Evolutionary conservation across 2,888 invertebrate species (phyloP).

Genomic region (Oxyscelio sp.): DNA sequence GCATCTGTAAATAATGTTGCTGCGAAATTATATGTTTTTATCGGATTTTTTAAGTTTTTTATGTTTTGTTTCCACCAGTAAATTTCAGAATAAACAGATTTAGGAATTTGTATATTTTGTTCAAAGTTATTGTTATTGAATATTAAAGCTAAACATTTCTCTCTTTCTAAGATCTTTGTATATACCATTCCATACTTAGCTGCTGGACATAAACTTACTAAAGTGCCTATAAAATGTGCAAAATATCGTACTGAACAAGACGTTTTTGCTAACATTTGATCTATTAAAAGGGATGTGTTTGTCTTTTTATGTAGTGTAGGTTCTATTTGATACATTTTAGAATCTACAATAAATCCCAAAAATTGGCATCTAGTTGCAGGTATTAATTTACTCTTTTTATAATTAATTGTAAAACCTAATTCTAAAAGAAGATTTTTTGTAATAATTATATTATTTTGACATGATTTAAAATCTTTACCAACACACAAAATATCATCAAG

Average conservation of each 20-base stretch:
- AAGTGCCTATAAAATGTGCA: neutral
- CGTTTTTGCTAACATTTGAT: no score
- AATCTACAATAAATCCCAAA: no score
- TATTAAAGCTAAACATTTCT: constrained; percentile 16
- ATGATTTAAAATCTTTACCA: neutral
- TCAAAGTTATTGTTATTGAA: constrained; percentile 28
- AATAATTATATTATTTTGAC: neutral
- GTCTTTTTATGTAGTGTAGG: no score
- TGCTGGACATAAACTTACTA: neutral
- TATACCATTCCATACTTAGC: constrained; percentile 14
- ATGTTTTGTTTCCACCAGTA: constrained; percentile 21
- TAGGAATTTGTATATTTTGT: neutral
- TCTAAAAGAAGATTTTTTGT: neutral
- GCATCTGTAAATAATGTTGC: constrained; percentile 21
- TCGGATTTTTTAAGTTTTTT: neutral
- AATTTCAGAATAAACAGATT: neutral
- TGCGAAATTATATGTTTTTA: constrained; percentile 4
- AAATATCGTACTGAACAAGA: no score
- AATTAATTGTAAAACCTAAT: constrained; percentile 1
- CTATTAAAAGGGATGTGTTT: no score
- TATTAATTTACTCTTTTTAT: neutral
- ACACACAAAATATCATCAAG: constrained; percentile 35
- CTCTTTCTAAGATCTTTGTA: constrained; percentile 14
- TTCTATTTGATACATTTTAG: no score
- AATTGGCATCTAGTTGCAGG: neutral